A percentile compares a stretch with the other conserved stretches of the same genome.
phyloP scores from a whole-genome alignment of 2,797 vertebrate species.

The Poeciliopsis turneri region DNA sequence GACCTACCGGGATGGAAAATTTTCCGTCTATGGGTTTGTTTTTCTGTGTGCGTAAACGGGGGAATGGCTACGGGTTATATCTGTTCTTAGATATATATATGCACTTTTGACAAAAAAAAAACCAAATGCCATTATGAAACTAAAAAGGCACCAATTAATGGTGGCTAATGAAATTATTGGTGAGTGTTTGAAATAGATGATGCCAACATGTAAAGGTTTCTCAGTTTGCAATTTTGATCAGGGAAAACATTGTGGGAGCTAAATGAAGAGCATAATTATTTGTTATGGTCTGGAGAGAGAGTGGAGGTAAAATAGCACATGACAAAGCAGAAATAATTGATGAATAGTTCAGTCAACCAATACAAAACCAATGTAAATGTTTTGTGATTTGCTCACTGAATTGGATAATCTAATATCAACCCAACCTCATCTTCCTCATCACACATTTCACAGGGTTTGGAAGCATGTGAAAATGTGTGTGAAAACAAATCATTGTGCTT shows the following conservation, averaged over 20 bases:
- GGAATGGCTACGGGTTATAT: not conserved
- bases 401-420: slow-evolving; percentile 15
- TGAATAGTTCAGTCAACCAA: not conserved
- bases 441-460: slow-evolving; percentile 14
- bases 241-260: not conserved
- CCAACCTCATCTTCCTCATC: slow-evolving; percentile 21
- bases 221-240: not conserved
- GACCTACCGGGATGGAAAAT: slow-evolving; percentile 41
- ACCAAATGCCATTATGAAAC: not conserved
- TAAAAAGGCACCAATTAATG: not conserved
- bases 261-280: not conserved
- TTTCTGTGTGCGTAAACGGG: not conserved
- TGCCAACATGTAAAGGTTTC: not conserved
- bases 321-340: not conserved
- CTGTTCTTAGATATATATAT: not conserved
- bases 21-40: slow-evolving; percentile 2
- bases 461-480: slow-evolving; percentile 28
- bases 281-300: not conserved
- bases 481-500: slow-evolving; percentile 25
- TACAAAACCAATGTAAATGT: not conserved
- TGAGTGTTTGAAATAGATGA: not conserved
- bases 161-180: not conserved
- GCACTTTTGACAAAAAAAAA: not conserved
- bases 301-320: not conserved
- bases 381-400: not conserved